These are phyloP conservation scores for Leuciscus idus DNA, from an alignment of 2,113 vertebrate species.

Conservation along the genomic window DNA sequence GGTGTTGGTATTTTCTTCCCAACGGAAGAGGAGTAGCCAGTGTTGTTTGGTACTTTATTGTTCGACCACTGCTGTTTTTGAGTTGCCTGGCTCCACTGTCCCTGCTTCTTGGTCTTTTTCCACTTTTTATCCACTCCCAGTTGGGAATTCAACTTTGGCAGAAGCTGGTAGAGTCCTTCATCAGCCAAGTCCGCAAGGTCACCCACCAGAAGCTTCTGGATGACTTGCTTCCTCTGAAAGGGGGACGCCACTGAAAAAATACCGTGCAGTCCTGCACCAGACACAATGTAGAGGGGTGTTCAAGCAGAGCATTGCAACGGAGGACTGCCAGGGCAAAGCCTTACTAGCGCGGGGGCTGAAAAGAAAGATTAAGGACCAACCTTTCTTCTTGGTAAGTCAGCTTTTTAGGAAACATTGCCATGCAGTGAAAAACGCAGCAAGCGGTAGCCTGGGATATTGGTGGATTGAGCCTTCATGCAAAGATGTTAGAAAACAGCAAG, in stretches of 20 bases:
- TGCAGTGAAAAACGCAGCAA: slow-evolving; percentile 32
- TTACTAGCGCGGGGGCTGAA: slow-evolving; percentile 53
- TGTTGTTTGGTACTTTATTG: not conserved
- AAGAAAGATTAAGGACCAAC: not conserved
- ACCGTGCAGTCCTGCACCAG: slow-evolving; percentile 69
- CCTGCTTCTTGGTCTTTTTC: slow-evolving; percentile 52
- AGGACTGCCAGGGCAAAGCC: not conserved
- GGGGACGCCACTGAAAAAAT: slow-evolving; percentile 66
- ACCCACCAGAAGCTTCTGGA: slow-evolving; percentile 74
- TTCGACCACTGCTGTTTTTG: slow-evolving; percentile 60
- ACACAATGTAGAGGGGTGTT: slow-evolving; percentile 63
- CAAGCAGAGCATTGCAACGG: not conserved
- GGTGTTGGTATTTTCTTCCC: slow-evolving; percentile 60
- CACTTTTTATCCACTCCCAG: slow-evolving; percentile 49
- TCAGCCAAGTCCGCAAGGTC: slow-evolving; percentile 77
- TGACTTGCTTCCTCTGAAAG: slow-evolving; percentile 65
- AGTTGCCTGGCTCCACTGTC: slow-evolving; percentile 49
- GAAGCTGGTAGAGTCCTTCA: slow-evolving; percentile 69
- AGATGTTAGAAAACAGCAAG: slow-evolving; percentile 53
- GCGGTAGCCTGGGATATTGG: not conserved
- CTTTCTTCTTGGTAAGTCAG: not conserved
- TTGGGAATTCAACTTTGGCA: slow-evolving; percentile 62
- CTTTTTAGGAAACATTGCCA: slow-evolving; percentile 5
- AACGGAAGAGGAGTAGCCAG: slow-evolving; percentile 18
- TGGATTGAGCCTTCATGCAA: slow-evolving; percentile 36